phyloP scores from a whole-genome alignment of 2,797 vertebrate genomes.

The Sebastes aleutianus region DNA sequence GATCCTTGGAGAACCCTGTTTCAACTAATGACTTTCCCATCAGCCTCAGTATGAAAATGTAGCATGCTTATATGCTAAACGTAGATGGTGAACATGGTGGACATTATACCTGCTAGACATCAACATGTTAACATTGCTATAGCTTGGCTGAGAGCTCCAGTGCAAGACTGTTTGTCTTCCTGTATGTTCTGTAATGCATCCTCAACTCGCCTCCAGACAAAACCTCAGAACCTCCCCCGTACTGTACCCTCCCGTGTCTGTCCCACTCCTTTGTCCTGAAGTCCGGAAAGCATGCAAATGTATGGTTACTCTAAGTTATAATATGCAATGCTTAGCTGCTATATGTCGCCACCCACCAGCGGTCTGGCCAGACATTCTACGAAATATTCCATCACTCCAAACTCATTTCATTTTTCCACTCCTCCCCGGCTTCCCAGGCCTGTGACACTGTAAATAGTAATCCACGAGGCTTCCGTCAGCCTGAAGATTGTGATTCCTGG shows the following conservation, averaged over 20 bases:
- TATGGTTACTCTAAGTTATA: slow-evolving; percentile 39
- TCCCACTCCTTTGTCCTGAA: neutral
- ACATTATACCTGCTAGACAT: neutral
- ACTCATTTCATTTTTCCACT: slow-evolving; percentile 63
- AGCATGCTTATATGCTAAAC: neutral
- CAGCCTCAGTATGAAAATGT: neutral
- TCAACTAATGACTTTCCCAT: neutral
- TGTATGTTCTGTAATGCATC: neutral
- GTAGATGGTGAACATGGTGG: neutral
- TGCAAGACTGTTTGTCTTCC: neutral
- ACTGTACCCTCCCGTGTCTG: neutral
- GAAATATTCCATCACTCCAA: slow-evolving; percentile 55
- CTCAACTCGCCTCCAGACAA: neutral
- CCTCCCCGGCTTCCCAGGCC: slow-evolving; percentile 52
- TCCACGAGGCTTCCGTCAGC: slow-evolving; percentile 61
- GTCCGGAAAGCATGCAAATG: slow-evolving; percentile 17
- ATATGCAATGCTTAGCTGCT: slow-evolving; percentile 43
- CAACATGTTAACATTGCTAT: neutral
- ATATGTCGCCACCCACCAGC: slow-evolving; percentile 51
- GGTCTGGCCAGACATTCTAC: slow-evolving; percentile 59
- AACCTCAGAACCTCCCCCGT: neutral
- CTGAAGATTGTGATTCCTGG: slow-evolving; percentile 75
- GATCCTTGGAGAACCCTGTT: too few species aligned
- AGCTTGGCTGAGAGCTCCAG: neutral
- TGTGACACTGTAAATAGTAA: slow-evolving; percentile 71